Evolutionary conservation across 2,113 vertebrate species (phyloP).

Genomic region (Rutilus rutilus): DNA sequence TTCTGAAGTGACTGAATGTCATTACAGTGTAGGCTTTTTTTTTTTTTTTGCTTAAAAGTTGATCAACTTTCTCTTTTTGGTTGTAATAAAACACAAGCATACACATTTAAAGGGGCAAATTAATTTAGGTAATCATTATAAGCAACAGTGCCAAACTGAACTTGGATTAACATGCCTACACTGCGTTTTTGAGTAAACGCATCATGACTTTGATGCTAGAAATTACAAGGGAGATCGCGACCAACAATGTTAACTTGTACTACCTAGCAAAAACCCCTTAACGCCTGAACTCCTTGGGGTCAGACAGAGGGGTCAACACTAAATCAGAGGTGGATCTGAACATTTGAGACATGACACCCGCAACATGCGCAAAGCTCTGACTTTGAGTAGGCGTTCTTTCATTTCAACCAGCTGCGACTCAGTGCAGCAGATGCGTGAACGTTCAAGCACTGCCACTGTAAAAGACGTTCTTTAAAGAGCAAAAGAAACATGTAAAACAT

Average conservation of each 20-base stretch:
- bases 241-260: neutral
- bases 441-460: slow-evolving; percentile 8
- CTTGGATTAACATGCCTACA: neutral
- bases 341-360: slow-evolving; percentile 36
- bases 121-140: neutral
- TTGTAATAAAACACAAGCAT: neutral
- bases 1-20: neutral
- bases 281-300: neutral
- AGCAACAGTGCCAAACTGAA: neutral
- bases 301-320: neutral
- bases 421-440: slow-evolving; percentile 44
- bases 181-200: neutral
- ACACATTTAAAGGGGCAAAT: neutral
- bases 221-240: neutral
- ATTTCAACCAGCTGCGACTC: slow-evolving; percentile 32
- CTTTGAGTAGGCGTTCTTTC: slow-evolving; percentile 47
- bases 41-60: neutral
- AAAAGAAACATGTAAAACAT: slow-evolving; percentile 30
- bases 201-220: neutral
- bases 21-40: neutral
- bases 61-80: neutral
- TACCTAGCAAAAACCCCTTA: neutral
- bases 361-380: slow-evolving; percentile 53
- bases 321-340: neutral
- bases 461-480: neutral